Percentiles rank a stretch among this genome's conserved stretches.
Conservation (phyloP, 2,113 vertebrate genomes). For the Peromyscus californicus region DNA sequence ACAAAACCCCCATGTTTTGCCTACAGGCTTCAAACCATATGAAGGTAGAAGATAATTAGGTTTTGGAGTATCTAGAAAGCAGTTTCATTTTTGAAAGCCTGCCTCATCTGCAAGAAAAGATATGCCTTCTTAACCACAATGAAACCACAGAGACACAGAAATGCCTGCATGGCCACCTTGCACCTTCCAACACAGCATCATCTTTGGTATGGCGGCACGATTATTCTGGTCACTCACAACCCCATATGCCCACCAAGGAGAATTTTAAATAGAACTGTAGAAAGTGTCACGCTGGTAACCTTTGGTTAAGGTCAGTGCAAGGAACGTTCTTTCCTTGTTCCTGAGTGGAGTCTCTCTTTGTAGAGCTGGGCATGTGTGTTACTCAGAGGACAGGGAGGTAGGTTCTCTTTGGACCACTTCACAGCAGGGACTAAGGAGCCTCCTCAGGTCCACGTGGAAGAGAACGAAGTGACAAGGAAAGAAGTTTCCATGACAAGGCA, state of each 20-base stretch:
- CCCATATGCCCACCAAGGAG: background rate
- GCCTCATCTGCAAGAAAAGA: slow-evolving; percentile 38
- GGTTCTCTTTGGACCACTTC: background rate
- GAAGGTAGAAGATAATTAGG: slow-evolving; percentile 17
- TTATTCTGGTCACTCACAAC: background rate
- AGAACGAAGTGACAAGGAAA: background rate
- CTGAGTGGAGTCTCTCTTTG: background rate
- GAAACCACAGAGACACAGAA: background rate
- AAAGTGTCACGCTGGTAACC: background rate
- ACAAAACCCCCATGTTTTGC: slow-evolving; percentile 77
- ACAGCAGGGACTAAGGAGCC: background rate
- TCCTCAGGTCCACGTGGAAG: background rate
- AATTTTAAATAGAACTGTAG: background rate
- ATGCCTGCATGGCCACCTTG: background rate
- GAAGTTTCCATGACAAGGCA: background rate
- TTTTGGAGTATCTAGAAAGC: slow-evolving; percentile 37
- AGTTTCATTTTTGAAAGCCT: background rate
- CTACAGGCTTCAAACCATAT: slow-evolving; percentile 57
- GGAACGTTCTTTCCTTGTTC: background rate
- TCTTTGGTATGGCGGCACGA: background rate
- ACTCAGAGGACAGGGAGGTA: background rate
- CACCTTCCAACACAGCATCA: background rate
- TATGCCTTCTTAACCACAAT: background rate
- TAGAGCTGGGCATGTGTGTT: background rate
- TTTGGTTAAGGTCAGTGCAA: background rate